Evolutionary conservation across 1,140 invertebrate species (phyloP), one percentile per base, ranked within the genome.

Genomic region (Globodera ellingtonae): DNA sequence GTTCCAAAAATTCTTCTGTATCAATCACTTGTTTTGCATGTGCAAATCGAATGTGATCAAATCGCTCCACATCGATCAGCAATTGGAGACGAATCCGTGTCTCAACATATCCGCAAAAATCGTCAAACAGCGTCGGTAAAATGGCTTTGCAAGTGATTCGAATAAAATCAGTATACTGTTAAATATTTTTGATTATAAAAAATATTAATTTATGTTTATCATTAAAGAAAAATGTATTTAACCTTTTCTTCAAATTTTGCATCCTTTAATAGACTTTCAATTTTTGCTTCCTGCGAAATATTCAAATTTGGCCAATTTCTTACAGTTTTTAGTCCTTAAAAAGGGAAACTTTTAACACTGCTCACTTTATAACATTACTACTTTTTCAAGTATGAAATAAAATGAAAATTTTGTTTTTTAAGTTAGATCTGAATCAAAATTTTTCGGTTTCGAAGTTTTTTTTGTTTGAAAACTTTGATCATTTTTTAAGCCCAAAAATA

Each of bases 21-120:
- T 13, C 56, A 59, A 59, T 18, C 5, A 59, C 15, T 59, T 15
- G 56, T 18, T 59, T 59, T 18, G 13, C 56, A 18, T 59, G 56
- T 10, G 56, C 56, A 10, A 15, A 15, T 59, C 56, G 56, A 18
- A 59, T 59, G 56, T 59, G 56, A 74, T 48, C 62, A 48, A 18
- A 47, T 18, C 62, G 72, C 50, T 74, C 72, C 6, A 74, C 6
- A 52, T 18, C 10, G 62, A 74, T 59, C 35, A 74, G 18, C 44
- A 74, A 74, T 74, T 74, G 72, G 24, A 74, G 44, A 35, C 72
- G 52, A 2, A 74, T 52, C 18, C 72, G 52, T 15, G 72, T 52
- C 62, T 74, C 72, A 35, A 52, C 47, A 74, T 59, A 74, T 35
- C 62, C 44, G 50, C 72, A 74, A 74, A 74, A 74, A 74, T 62